These are phyloP conservation scores for Antheraea assamensis DNA, from an alignment of 2,888 invertebrate genomes.

Conservation along the genomic window DNA sequence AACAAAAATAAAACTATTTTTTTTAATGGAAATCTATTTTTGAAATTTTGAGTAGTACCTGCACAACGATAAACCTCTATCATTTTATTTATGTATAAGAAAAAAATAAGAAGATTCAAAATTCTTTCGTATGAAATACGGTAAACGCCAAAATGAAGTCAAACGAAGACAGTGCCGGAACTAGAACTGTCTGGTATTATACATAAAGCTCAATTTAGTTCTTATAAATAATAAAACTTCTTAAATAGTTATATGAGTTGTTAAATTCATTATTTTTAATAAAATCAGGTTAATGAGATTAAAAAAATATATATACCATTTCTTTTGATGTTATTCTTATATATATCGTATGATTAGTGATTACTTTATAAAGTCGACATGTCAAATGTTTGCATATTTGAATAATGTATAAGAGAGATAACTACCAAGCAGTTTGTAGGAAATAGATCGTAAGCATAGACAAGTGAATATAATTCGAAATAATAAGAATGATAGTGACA, in stretches of 20 bases:
- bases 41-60: too few species aligned
- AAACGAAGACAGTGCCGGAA: background rate
- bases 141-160: background rate
- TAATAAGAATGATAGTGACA: background rate
- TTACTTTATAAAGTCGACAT: background rate
- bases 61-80: too few species aligned
- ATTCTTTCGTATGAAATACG: background rate
- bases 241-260: background rate
- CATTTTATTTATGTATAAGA: too few species aligned
- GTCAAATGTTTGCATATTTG: conserved; percentile 10
- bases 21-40: too few species aligned
- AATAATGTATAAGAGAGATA: conserved; percentile 11
- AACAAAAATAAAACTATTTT: too few species aligned
- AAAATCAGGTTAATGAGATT: background rate
- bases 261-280: background rate
- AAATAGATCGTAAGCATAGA: background rate
- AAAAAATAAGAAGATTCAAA: background rate
- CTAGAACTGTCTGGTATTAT: background rate
- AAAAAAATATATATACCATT: background rate
- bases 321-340: background rate
- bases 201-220: background rate
- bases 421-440: background rate
- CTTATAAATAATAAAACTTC: background rate
- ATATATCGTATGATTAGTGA: background rate
- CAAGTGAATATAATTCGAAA: background rate